Evolutionary conservation across 2,113 vertebrate genomes (phyloP), one percentile per base, ranked within the genome.

Genomic region (Odobenus rosmarus): DNA sequence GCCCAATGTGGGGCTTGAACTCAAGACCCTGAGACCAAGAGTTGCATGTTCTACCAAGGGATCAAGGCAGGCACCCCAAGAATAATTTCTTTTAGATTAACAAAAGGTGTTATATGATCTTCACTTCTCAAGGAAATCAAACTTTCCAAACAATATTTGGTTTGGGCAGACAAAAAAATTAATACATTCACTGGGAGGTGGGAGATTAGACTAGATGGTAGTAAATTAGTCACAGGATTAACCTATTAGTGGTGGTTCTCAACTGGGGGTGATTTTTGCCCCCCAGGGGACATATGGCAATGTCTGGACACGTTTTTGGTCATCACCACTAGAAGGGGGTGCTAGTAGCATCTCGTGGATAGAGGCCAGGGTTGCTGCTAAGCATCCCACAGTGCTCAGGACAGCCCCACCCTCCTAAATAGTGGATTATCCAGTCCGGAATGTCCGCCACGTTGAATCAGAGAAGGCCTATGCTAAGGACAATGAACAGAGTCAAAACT

Each of bases 71-170:
- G 26, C 1, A 2, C 26, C 42, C 42, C 74, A 3, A 62, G 53
- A 88, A 59, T 71, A 46, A 91, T 86, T 33, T 72, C 2, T 42
- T 57, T 55, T 90, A 77, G 59, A 49, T 51, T 82, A 74, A 88
- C 36, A 71, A 91, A 53, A 42, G 39, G 33, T 28, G 82, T 28
- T 77, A 61, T 14, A 67, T n/a, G 74, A 62, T 67, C 86, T 87
- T 79, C 76, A 85, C 39, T 79, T 92, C 94, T 69, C 81, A 96
- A 71, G 46, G 69, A 83, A 83, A 83, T 12, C 46, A 82, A 86
- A 64, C 3, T 61, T 31, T 94, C 49, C 39, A 97, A 84, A 57
- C 57, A 81, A 83, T 51, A 96, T 61, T 21, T 33, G 59, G 64
- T 49, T 87, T 89, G 46, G 57, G 11, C 64, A 97, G 42, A 92